These are phyloP conservation scores for Chauna torquata DNA, from an alignment of 2,113 vertebrate genomes.

Conservation along the genomic window DNA sequence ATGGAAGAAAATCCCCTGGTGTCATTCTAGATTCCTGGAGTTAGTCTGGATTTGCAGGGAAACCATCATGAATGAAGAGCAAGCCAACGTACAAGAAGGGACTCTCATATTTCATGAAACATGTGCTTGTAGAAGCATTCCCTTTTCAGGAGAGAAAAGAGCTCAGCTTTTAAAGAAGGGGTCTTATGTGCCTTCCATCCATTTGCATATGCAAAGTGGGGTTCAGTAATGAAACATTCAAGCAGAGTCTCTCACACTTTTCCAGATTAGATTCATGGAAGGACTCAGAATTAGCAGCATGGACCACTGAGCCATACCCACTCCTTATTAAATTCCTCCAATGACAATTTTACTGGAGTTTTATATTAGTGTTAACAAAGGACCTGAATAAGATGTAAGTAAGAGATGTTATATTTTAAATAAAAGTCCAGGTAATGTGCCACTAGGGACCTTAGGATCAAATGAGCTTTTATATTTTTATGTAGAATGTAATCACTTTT, in stretches of 20 bases:
- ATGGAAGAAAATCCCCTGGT: background rate
- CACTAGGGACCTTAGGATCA: constrained; percentile 75
- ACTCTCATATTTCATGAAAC: background rate
- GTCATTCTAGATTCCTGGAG: background rate
- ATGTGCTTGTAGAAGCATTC: background rate
- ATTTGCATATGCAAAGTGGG: background rate
- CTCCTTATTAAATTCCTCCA: constrained; percentile 64
- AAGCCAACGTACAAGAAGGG: background rate
- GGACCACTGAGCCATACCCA: background rate
- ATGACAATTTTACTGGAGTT: constrained; percentile 65
- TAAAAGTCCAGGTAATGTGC: constrained; percentile 77
- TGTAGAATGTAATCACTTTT: constrained; percentile 81
- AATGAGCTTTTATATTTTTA: constrained; percentile 86
- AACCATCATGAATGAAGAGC: background rate
- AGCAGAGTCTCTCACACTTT: background rate
- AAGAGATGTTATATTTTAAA: constrained; percentile 76
- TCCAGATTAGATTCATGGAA: background rate
- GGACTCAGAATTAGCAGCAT: background rate
- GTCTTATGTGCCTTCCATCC: background rate
- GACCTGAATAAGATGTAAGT: constrained; percentile 56
- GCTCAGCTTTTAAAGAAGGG: background rate
- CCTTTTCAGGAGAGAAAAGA: background rate
- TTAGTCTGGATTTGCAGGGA: background rate
- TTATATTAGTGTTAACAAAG: constrained; percentile 67
- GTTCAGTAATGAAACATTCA: background rate